These are phyloP conservation scores for Artibeus jamaicensis DNA, from an alignment of 2,797 vertebrate species.

Conservation along the genomic window DNA sequence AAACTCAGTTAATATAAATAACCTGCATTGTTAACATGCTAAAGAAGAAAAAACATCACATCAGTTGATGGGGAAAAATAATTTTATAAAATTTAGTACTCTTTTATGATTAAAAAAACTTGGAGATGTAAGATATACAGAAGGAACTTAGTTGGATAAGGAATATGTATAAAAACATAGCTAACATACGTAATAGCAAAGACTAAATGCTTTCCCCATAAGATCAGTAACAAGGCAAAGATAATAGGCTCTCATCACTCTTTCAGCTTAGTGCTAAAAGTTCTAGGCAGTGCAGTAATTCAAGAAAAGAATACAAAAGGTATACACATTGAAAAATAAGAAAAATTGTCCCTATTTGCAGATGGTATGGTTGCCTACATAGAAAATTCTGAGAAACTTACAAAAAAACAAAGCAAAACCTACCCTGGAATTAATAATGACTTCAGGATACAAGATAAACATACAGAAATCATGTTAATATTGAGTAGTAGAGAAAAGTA, in stretches of 20 bases:
- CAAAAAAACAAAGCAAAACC: background rate
- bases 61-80: background rate
- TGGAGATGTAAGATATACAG: background rate
- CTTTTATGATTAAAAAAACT: background rate
- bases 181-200: background rate
- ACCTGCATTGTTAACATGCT: background rate
- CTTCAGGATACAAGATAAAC: background rate
- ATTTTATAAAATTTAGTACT: background rate
- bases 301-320: background rate
- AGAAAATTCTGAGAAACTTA: background rate
- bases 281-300: background rate
- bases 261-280: background rate
- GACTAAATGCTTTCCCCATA: background rate
- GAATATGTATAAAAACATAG: background rate
- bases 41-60: conserved; percentile 12
- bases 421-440: background rate
- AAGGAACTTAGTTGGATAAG: background rate
- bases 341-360: background rate
- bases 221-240: background rate
- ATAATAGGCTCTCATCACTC: background rate
- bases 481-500: background rate
- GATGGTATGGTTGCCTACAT: background rate
- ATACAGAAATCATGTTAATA: background rate
- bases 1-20: background rate
- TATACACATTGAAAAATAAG: background rate